Conservation (phyloP, 2,113 vertebrate species). For the Ctenodactylus gundi region DNA sequence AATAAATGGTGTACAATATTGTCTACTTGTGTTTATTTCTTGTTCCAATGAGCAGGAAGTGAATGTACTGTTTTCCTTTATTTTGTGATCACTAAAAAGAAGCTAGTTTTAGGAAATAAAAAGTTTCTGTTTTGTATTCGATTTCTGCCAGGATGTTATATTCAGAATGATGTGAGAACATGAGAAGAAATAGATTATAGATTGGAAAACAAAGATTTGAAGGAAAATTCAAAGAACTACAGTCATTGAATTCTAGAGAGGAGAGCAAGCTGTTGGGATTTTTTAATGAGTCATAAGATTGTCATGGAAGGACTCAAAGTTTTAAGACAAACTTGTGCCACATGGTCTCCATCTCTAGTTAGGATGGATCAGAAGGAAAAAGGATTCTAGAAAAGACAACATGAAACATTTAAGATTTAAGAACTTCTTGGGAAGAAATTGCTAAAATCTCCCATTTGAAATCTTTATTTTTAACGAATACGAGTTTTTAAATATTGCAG, state of each 20-base stretch:
- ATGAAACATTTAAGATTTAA: neutral
- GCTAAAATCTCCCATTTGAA: neutral
- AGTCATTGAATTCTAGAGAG: neutral
- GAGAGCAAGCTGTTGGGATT: constrained; percentile 32
- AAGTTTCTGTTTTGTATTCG: neutral
- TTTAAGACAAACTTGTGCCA: neutral
- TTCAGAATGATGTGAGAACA: neutral
- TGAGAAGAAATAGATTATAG: constrained; percentile 21
- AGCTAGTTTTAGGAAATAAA: neutral
- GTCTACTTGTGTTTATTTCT: neutral
- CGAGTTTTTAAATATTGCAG: constrained; percentile 31
- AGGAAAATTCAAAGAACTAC: neutral
- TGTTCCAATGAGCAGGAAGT: neutral
- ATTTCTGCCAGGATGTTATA: neutral
- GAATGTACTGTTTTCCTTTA: neutral
- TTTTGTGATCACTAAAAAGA: constrained; percentile 5
- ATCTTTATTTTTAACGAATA: neutral
- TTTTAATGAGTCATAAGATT: constrained; percentile 3
- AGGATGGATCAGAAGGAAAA: constrained; percentile 2
- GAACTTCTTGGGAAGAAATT: neutral
- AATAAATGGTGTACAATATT: neutral
- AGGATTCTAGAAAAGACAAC: neutral
- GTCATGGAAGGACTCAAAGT: constrained; percentile 20
- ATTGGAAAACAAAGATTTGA: neutral
- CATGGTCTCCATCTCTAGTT: neutral